Conservation (phyloP, 1,140 invertebrate species). For the Drosophila truncata region DNA sequence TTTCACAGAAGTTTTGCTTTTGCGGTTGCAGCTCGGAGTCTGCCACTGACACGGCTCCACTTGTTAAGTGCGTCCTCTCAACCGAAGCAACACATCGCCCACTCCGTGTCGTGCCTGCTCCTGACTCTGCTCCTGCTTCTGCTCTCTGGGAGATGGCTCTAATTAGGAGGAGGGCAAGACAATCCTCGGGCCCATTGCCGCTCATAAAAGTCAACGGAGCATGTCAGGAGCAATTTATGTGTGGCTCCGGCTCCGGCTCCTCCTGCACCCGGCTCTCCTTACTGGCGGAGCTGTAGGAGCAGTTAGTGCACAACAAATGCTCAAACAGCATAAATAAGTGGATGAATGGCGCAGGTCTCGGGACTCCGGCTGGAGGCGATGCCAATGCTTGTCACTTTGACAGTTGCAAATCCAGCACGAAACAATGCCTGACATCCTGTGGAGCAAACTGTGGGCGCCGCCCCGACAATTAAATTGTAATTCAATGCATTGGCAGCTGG, state of each 20-base stretch:
- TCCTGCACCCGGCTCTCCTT: conserved; percentile 39
- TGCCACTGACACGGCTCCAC: conserved; percentile 45
- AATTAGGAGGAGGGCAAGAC: conserved; percentile 63
- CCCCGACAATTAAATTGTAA: conserved; percentile 72
- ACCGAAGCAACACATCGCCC: conserved; percentile 9
- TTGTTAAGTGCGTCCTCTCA: conserved; percentile 53
- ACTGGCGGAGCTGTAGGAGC: conserved; percentile 2
- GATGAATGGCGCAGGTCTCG: conserved; percentile 11
- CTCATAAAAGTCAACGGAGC: conserved; percentile 80
- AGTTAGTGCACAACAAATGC: conserved; percentile 71
- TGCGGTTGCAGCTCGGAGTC: conserved; percentile 31
- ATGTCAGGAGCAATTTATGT: conserved; percentile 81
- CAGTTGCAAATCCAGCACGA: conserved; percentile 75
- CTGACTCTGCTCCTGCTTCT: not conserved
- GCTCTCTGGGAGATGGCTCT: conserved; percentile 34
- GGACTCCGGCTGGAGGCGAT: conserved; percentile 14
- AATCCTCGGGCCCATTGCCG: conserved; percentile 59
- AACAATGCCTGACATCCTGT: conserved; percentile 17
- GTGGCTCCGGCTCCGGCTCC: conserved; percentile 34
- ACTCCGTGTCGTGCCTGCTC: not conserved
- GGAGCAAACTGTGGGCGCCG: conserved; percentile 9
- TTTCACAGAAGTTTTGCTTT: conserved; percentile 50
- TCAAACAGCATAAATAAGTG: conserved; percentile 81
- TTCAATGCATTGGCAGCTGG: conserved; percentile 58
- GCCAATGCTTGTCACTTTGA: conserved; percentile 76